Base-by-base conservation (phyloP, 2,797 vertebrate genomes). In the Anabas testudineus region DNA sequence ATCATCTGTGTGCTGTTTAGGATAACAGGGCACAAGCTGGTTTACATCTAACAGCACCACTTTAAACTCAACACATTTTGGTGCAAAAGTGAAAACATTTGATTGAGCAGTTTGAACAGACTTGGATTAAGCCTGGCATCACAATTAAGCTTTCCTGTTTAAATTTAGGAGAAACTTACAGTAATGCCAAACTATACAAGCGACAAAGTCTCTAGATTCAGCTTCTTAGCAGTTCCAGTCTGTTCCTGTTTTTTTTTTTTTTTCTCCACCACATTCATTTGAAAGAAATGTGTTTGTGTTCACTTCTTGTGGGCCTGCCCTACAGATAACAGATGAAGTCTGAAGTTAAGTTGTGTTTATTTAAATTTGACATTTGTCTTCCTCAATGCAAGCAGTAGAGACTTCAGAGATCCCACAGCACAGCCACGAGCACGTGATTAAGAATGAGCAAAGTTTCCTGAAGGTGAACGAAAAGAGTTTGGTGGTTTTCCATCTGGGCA, bases 401-500 rank as follows among this genome's bases (percentile, higher is more conserved):
- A 80, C 77, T 70, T 62, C 60, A 62, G 65, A 81, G 80, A 82
- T 81, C 85, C 71, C 80, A 56, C 56, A 8, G 78, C 71, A 76
- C 82, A 66, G 73, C 78, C 62, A 43, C 46, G 74, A 88, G 80
- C 66, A 57, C 59, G 62, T 41, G 78, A 89, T 89, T 89, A 89
- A 88, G 88, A 90, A 81, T 74, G 67, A 85, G 84, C 58, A 77
- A 43, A 74, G 67, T 74, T 82, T 91, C 75, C 75, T 88, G 89
- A 92, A 93, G 93, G 93, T 94, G 92, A 94, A 90, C 75, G 62
- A 81, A 84, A 88, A 88, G 78, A 88, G 86, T 86, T 87, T 81
- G 81, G 83, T 82, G 76, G 65, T 89, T 92, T 92, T 91, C 93
- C 93, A 93, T 94, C 92, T 92, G 92, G 92, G 84, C 88, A 87